These are phyloP conservation scores for Dromas ardeola DNA, from an alignment of 2,113 vertebrate species.

Conservation along the genomic window DNA sequence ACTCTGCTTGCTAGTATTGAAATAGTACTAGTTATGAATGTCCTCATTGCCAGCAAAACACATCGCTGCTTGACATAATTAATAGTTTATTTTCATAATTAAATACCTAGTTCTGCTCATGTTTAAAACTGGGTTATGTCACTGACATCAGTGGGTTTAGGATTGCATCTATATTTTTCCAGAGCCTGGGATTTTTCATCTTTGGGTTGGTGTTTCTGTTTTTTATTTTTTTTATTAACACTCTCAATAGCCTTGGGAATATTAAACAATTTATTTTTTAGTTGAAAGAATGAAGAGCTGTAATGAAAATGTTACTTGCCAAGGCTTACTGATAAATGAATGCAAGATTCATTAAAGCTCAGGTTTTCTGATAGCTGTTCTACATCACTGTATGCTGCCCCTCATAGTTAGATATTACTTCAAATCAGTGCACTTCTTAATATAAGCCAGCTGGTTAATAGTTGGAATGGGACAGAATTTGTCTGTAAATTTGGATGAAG, in stretches of 20 bases:
- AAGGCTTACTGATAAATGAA: not conserved
- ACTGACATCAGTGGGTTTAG: not conserved
- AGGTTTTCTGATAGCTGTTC: not conserved
- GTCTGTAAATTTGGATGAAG: not conserved
- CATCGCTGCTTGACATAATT: not conserved
- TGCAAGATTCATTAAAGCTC: not conserved
- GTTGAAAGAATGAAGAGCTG: not conserved
- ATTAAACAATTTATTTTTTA: not conserved
- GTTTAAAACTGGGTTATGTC: not conserved
- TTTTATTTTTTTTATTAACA: not conserved
- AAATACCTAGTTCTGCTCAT: not conserved
- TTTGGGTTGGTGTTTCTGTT: not conserved
- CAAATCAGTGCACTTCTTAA: not conserved
- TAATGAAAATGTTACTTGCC: not conserved
- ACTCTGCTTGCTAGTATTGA: not conserved
- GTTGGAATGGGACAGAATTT: not conserved
- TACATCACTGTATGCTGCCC: not conserved
- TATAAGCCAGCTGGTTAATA: not conserved
- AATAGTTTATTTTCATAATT: constrained; percentile 2
- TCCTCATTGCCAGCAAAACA: not conserved
- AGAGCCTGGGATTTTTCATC: not conserved
- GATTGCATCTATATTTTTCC: not conserved
- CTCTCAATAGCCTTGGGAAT: not conserved
- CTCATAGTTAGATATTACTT: not conserved
- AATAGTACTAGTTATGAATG: not conserved